Base-by-base conservation (phyloP, 35 echinoderm and acorn worm genomes). In the Ophiothrix spiculata region DNA sequence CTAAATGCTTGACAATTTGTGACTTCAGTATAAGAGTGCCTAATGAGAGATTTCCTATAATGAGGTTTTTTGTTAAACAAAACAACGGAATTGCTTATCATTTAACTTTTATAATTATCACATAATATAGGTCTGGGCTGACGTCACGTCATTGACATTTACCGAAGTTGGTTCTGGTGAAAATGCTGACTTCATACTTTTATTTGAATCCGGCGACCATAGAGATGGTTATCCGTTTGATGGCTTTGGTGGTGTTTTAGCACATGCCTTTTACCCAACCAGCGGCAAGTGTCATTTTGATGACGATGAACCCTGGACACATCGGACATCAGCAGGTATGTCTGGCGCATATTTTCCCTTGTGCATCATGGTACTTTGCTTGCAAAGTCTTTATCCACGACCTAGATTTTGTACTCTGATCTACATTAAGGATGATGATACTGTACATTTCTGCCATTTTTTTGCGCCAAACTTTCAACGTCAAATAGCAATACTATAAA, bases 211-310 rank as follows among this genome's bases (percentile, higher is more conserved):
- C 8, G 69, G 90, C 3, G 28, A 56, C 14, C 94, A 97, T 42
- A 83, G 87, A 23, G 94, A 97, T 39, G 83, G 83, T 16, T 77
- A 82, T 73, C 87, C 90, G 0, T 97, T 97, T 54, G 90, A 92
- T 75, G 94, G 94, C 21, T 25, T 40, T 0, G 87, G 94, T 79
- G 80, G 86, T 13, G 90, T 92, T 12, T 77, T 97, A 56, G 94
- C 86, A 15, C 94, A 97, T 56, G 94, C 94, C 0, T 97, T 81
- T 49, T 86, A 86, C 35, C 94, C 94, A 16, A 85, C 56, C 11
- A 60, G 33, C 54, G 94, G 94, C 33, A 60, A 88, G 4, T 85
- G 78, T 1, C 94, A 97, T 46, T 92, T 97, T 86, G 94, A 97
- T 37, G 94, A 97, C 25, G 87, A 81, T 31, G 94, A 97, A 56